Base-by-base conservation (phyloP, 2,113 vertebrate genomes). In the Scalopus aquaticus region DNA sequence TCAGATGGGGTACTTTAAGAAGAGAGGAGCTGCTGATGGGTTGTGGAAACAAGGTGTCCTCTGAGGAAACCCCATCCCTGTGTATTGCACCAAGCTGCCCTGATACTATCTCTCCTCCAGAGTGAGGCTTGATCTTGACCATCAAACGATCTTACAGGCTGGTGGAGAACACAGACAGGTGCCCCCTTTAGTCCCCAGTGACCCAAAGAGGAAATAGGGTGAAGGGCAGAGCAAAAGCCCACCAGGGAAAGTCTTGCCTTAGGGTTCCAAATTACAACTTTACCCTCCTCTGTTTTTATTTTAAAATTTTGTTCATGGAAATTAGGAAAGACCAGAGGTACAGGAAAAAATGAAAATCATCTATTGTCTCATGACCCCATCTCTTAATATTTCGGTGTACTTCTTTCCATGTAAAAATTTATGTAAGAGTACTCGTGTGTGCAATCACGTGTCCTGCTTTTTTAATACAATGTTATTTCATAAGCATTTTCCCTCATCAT, bases 231-330 rank as follows among this genome's bases (percentile, higher is more conserved):
- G 62, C 74, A 90, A n/a, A 90, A 37, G 42, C 76, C 24, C 32
- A 35, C 32, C 3, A 15, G 37, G 46, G 4, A 39, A 22, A 28
- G 9, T 49, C 8, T 56, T 24, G 20, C 77, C 24, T 73, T 22
- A 6, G 35, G 26, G 8, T 35, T 95, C 28, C 78, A 80, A 26
- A 49, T 44, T 24, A 76, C 49, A 96, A 51, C 30, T 28, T 54
- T 73, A 42, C 49, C 32, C 46, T 72, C 37, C 49, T 85, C 10
- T 9, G 12, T 49, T 78, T 95, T 92, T 62, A 86, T 89, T 69
- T 77, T 69, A 92, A 82, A 39, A 81, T 69, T 60, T 93, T 65
- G 9, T 81, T 88, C 26, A n/a, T 46, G 49, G 77, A 74, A 95
- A 85, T 81, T 80, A 77, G 85, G 73, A 85, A 80, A 88, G 12